A percentile compares a stretch with the other conserved stretches of the same genome.
phyloP scores from a whole-genome alignment of 2,797 vertebrate genomes.

The Ptychobarbus kaznakovi region DNA sequence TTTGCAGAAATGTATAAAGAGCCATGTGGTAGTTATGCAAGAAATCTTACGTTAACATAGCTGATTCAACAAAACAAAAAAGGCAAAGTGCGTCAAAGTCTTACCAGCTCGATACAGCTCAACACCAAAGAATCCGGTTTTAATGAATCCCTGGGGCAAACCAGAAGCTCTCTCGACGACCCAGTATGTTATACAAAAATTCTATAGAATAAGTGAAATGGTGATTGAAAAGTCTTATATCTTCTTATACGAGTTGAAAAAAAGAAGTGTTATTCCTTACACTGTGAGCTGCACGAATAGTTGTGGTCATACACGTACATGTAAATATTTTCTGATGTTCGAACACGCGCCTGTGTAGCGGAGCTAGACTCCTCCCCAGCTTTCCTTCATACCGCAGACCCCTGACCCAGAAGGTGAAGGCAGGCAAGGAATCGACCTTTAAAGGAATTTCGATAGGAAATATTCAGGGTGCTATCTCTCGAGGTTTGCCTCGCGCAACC shows the following conservation, averaged over 20 bases:
- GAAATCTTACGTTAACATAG: not conserved
- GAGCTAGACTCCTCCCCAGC: slow-evolving; percentile 7
- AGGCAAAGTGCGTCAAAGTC: not conserved
- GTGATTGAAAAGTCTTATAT: not conserved
- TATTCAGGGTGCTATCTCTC: not conserved
- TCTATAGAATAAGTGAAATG: not conserved
- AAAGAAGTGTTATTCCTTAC: not conserved
- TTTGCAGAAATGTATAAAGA: not conserved
- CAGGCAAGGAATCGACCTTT: not conserved
- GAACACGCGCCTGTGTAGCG: slow-evolving; percentile 32
- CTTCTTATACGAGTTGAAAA: not conserved
- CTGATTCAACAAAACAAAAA: not conserved
- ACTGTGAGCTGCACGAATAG: not conserved
- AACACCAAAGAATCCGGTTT: not conserved
- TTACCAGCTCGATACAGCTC: slow-evolving; percentile 38
- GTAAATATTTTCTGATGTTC: slow-evolving; percentile 18
- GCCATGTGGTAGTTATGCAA: slow-evolving; percentile 3
- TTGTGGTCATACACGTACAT: not conserved
- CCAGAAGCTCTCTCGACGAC: not conserved
- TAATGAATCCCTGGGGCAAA: not conserved
- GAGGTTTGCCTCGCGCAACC: not conserved
- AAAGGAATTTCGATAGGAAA: not conserved
- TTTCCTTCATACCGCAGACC: not conserved
- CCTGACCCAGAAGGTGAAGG: not conserved
- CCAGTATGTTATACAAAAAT: not conserved